Base-by-base conservation (phyloP, 1,140 invertebrate species). In the Drosophila jambulina region DNA sequence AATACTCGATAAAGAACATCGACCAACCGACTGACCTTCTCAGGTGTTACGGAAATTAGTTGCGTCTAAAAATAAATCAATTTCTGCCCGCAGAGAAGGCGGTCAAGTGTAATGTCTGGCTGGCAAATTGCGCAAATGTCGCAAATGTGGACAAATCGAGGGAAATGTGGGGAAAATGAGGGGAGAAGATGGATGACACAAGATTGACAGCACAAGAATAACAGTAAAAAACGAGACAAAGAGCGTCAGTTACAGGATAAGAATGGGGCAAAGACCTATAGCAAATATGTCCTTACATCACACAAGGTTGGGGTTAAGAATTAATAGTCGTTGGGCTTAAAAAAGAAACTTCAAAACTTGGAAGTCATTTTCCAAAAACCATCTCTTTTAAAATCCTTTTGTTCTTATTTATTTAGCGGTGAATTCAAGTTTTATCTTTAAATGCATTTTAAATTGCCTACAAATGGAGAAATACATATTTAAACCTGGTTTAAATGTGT, bases 1-100 rank as follows among this genome's bases (percentile, higher is more conserved):
- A 54, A 40, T 43, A n/a, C 13, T 3, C 68, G 61, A 71, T 76
- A 62, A 62, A 51, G 25, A 36, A 57, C 51, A 68, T 27, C 25
- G 17, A 29, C 25, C 25, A 17, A 49, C 27, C 48, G 15, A 68
- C 51, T 40, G 27, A 62, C 49, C 58, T 71, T 43, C 80, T 82
- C 53, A 86, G 82, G 80, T 83, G 83, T 75, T 70, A 71, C 77
- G 84, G 61, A 77, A 87, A 87, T 83, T 88, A 65, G 79, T 76
- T 70, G 32, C 57, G 58, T 80, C 80, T 83, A 83, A 70, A 82
- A 63, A 80, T 80, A 88, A 82, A 88, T 88, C 72, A 75, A 67
- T 87, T 87, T 77, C 42, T 46, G 63, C 34, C 19, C 21, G 59
- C 58, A 19, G 23, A 51, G 68, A 65, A 62, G 75, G 64, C 67